Percentiles rank a stretch among this genome's conserved stretches.
Conservation (phyloP, 2,797 vertebrate species). For the Epinephelus malabaricus region DNA sequence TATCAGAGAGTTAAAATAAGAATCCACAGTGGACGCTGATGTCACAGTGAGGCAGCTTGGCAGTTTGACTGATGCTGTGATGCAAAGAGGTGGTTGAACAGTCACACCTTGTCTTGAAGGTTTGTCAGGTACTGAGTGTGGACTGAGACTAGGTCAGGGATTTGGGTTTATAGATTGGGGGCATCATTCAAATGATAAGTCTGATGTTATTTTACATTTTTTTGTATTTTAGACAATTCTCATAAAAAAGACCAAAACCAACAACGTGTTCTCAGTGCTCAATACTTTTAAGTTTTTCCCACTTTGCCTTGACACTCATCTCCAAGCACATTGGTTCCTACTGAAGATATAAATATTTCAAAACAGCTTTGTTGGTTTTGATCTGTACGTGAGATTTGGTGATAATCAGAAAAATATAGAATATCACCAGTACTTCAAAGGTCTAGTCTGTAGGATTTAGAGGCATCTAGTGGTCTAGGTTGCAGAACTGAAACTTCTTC, state of each 20-base stretch:
- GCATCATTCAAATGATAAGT: background rate
- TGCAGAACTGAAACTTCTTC: no score
- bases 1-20: slow-evolving; percentile 51
- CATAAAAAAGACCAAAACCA: background rate
- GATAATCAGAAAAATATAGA: slow-evolving; percentile 2
- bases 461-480: no score
- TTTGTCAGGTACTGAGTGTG: slow-evolving; percentile 9
- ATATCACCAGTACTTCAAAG: background rate
- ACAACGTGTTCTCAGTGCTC: background rate
- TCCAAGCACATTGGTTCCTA: background rate
- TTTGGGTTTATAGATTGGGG: background rate
- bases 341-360: background rate
- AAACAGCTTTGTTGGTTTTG: background rate
- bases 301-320: background rate
- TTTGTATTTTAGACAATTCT: slow-evolving; percentile 2
- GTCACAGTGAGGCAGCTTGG: background rate
- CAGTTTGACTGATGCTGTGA: background rate
- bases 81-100: slow-evolving; percentile 11
- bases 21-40: background rate
- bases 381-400: background rate
- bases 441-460: no score
- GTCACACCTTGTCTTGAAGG: background rate
- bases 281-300: background rate
- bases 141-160: background rate
- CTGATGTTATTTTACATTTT: slow-evolving; percentile 13